Conservation (phyloP, 2,888 invertebrate species). For the Heliconius sara region DNA sequence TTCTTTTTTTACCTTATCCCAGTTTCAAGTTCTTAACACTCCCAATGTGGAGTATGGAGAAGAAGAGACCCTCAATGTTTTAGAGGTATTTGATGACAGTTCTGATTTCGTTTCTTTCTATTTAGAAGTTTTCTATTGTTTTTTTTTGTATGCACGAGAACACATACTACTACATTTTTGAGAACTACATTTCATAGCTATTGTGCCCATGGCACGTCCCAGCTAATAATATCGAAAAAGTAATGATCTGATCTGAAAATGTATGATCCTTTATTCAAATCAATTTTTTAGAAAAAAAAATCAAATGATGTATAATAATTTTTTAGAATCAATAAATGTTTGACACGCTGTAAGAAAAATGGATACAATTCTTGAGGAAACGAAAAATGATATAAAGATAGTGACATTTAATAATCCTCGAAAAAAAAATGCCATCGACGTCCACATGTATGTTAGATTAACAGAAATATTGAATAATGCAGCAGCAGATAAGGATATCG, state of each 20-base stretch:
- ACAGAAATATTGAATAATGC: conserved; percentile 87
- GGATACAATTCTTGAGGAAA: conserved; percentile 62
- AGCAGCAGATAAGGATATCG: conserved; percentile 86
- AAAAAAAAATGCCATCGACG: conserved; percentile 91
- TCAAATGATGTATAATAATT: neutral
- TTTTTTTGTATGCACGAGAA: no score
- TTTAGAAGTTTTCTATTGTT: no score
- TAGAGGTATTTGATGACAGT: no score
- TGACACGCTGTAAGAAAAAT: conserved; percentile 49
- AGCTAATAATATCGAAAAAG: neutral
- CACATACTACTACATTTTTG: no score
- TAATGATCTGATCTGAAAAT: neutral
- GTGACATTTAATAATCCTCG: conserved; percentile 89
- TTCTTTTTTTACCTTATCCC: neutral
- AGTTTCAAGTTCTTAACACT: no score
- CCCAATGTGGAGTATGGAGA: no score
- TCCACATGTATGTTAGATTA: conserved; percentile 87
- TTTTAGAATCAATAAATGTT: conserved; percentile 1
- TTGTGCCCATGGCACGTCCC: no score
- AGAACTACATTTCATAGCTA: no score
- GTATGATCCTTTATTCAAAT: neutral
- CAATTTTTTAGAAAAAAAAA: neutral
- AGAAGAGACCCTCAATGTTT: no score
- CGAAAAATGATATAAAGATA: conserved; percentile 66
- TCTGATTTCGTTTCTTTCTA: no score